Base-by-base conservation (phyloP, 2,888 invertebrate genomes). In the Cylloceria caligata region DNA sequence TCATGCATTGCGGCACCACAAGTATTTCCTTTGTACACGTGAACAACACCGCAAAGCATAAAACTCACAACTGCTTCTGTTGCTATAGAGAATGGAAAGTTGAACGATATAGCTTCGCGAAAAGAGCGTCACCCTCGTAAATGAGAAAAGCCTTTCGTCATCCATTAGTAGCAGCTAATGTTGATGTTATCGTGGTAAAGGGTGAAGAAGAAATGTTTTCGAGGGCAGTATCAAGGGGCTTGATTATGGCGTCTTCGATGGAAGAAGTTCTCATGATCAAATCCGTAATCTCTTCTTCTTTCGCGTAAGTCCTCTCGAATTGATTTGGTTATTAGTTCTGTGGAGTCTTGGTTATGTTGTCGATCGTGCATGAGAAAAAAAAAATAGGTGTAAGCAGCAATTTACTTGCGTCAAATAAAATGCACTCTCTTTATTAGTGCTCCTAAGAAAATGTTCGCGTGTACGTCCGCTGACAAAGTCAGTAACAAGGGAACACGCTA, bases 51-150 rank as follows among this genome's bases (percentile, higher is more conserved):
- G 49, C 30, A 49, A 64, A 52, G 36, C 47, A 45, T 27, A 45
- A 39, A 72, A 79, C 60, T 19, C 19, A 39, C 30, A 64, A 45
- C 55, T 13, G 5, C 16, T 68, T 34, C 24, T n/a, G 39, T 62
- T 49, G 2, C n/a, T 19, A 19, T 45, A 5, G 55, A 42, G 42
- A 80, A 62, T 60, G 75, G 42, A 75, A 75, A 71, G 69, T 81
- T 72, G 67, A 42, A 68, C 36, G 47, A 55, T n/a, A n/a, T 60
- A 72, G 65, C 65, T 68, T 77, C 45, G 81, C 57, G 39, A n/a
- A 36, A 64, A 39, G n/a, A 77, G 73, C 77, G 60, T 68, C 52
- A 62, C 62, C 62, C 73, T 77, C 68, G 77, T 52, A 65, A 76
- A 76, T 60, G 42, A 68, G 60, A 42, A 52, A 75, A 55, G 64